Evolutionary conservation across 2,888 invertebrate genomes (phyloP).

Genomic region (Dimorphilus gyrociliatus): DNA sequence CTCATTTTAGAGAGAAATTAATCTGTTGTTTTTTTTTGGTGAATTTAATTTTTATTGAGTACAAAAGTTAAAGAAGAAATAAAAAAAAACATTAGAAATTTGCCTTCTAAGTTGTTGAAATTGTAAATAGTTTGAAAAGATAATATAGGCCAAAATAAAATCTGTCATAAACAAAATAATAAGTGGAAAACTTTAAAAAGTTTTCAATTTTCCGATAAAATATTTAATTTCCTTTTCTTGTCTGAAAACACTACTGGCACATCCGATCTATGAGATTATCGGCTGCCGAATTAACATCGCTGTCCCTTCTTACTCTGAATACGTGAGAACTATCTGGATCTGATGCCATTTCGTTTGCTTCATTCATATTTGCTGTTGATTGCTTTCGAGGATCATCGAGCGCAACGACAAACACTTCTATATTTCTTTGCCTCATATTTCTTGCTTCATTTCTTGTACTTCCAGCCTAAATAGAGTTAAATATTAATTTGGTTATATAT

Average conservation of each 20-base stretch:
- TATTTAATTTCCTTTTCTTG: not conserved
- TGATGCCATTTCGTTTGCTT: conserved; percentile 21
- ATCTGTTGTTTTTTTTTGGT: no score
- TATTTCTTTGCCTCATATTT: conserved; percentile 5
- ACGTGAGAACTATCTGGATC: conserved; percentile 21
- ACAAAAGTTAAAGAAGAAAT: no score
- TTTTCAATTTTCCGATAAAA: not conserved
- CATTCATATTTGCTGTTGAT: conserved; percentile 11
- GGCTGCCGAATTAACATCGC: conserved; percentile 2
- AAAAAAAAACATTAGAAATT: no score
- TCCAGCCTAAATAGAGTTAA: no score
- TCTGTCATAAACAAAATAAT: not conserved
- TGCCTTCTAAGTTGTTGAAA: not conserved
- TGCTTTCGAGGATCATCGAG: conserved; percentile 7
- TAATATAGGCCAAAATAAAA: not conserved
- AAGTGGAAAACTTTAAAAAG: conserved; percentile 3
- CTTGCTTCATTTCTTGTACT: conserved; percentile 9
- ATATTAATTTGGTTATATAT: no score
- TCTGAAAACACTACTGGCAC: conserved; percentile 3
- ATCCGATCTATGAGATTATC: conserved; percentile 3
- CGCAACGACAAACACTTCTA: conserved; percentile 8
- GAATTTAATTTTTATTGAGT: no score
- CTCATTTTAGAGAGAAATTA: no score
- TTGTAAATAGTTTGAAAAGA: not conserved
- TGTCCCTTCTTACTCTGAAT: conserved; percentile 4